These are phyloP conservation scores for Elaphurus davidianus DNA, from an alignment of 2,113 vertebrate species.

Conservation along the genomic window DNA sequence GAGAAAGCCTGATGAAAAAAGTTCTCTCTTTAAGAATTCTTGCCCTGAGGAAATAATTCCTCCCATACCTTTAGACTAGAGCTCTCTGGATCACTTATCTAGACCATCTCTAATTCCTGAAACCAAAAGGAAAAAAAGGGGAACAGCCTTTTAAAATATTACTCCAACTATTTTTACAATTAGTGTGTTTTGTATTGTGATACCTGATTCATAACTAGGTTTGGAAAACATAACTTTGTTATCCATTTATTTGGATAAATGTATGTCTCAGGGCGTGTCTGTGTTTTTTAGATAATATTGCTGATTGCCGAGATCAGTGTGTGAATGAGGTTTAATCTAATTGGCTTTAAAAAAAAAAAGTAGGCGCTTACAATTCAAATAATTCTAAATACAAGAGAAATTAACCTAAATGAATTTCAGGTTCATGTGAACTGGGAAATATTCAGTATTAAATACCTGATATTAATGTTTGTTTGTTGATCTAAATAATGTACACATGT, in stretches of 20 bases:
- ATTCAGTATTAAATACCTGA: neutral
- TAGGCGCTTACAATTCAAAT: accelerated
- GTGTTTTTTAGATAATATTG: neutral
- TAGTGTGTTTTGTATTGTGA: neutral
- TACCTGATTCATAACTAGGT: neutral
- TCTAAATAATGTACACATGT: neutral
- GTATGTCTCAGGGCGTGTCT: neutral
- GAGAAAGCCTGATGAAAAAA: neutral
- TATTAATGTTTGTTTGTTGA: neutral
- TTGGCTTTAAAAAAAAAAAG: neutral
- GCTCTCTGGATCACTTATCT: neutral
- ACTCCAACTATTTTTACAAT: neutral
- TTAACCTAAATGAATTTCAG: neutral
- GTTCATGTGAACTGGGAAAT: neutral
- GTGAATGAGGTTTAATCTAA: neutral
- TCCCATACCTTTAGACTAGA: neutral
- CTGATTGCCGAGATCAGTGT: neutral
- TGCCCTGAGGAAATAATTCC: neutral
- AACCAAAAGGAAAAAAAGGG: no score
- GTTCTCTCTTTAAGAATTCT: neutral
- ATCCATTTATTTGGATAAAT: neutral
- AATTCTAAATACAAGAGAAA: neutral
- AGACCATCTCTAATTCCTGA: neutral
- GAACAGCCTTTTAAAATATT: no score
- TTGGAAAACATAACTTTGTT: neutral